Percentiles rank a stretch among this genome's conserved stretches.
phyloP scores from a whole-genome alignment of 2,888 invertebrate genomes.

The Drosophila algonquin region DNA sequence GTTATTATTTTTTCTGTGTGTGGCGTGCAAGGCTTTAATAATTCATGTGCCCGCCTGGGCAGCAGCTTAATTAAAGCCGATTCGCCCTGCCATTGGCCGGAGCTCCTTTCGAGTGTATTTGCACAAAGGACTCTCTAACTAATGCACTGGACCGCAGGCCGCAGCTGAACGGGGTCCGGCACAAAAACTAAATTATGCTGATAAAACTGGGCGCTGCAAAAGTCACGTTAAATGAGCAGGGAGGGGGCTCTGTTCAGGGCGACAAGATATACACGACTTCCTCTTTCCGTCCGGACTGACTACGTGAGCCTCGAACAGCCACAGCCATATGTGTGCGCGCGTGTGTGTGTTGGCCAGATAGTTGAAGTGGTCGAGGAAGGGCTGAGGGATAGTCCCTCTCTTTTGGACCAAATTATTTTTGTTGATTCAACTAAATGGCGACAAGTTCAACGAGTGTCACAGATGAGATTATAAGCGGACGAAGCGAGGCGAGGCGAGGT shows the following conservation, averaged over 20 bases:
- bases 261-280: constrained; percentile 69
- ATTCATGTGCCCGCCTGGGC: constrained; percentile 45
- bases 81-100: constrained; percentile 1
- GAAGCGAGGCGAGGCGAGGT: constrained; percentile 52
- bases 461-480: constrained; percentile 74
- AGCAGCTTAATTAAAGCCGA: constrained; percentile 67
- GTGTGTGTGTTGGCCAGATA: constrained; percentile 22
- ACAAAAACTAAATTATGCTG: constrained; percentile 72
- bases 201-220: constrained; percentile 68
- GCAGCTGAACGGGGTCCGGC: constrained; percentile 46
- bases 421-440: constrained; percentile 80
- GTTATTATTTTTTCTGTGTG: constrained; percentile 54
- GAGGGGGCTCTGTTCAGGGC: constrained; percentile 4
- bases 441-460: constrained; percentile 78
- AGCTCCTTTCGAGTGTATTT: constrained; percentile 23
- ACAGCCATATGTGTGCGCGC: constrained; percentile 2
- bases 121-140: constrained; percentile 50
- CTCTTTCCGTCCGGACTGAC: constrained; percentile 59
- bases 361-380: background rate
- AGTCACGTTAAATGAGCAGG: constrained; percentile 64
- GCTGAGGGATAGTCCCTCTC: constrained; percentile 26
- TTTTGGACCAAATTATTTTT: constrained; percentile 60
- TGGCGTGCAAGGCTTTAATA: constrained; percentile 65
- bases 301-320: constrained; percentile 55
- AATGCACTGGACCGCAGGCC: constrained; percentile 60